Evolutionary conservation across 2,888 invertebrate genomes (phyloP), one percentile per base, ranked within the genome.

Genomic region (Allacma fusca): DNA sequence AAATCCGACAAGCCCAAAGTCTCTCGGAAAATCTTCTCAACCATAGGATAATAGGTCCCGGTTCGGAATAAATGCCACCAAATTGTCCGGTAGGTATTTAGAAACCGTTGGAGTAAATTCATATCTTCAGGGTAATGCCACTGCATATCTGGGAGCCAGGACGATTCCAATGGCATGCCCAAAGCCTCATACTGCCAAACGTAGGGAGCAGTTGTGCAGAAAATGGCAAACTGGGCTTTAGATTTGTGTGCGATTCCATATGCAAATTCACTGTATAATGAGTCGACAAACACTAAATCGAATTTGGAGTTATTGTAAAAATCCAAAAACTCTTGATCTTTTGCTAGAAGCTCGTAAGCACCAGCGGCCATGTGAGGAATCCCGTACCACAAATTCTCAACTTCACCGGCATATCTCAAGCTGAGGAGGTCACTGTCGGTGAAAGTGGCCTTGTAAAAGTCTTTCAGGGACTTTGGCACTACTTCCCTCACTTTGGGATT

Each of bases 231-330:
- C n/a, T 78, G 78, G 12, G 83, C 81, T n/a, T 77, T 77, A n/a
- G 75, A 76, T 40, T 78, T 78, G 24, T 79, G 64, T 0, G 80
- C 80, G 24, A 83, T 23, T 0, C 74, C 81, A 34, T 79, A 74
- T 5, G 75, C 82, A 70, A 80, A 79, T 1, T 83, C 83, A 28
- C 78, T 78, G 21, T 77, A 77, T 0, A 81, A 40, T 5, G 75
- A 69, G 62, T 83, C 83, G 5, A 82, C 40, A 23, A 83, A 68
- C 4, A 83, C 78, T 19, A 82, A 34, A 64, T 83, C 83, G 69
- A 81, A 80, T 21, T 73, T 70, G 7, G 73, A 59, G 9, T 12
- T 62, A 0, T 78, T 50, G 1, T 79, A 26, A 80, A 80, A 81
- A 0, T 72, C 44, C 21, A 76, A 9, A 64, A 67, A 77, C 0